These are phyloP conservation scores for Eristalinus sepulchralis DNA, from an alignment of 2,888 invertebrate genomes.

Conservation along the genomic window DNA sequence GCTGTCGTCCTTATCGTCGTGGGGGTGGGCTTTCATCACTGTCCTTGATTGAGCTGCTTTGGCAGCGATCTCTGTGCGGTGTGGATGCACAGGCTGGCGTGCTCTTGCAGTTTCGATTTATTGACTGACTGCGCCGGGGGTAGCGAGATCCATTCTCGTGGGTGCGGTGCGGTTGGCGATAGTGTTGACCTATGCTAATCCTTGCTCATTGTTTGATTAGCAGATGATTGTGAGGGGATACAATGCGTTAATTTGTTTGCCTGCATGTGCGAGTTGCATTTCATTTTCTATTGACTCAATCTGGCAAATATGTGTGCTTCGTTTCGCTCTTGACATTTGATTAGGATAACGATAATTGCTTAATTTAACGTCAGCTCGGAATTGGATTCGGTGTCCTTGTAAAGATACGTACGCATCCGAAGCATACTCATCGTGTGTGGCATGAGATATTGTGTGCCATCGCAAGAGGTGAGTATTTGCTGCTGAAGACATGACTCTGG, in stretches of 20 bases:
- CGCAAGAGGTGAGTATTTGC: neutral
- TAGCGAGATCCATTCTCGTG: neutral
- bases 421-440: neutral
- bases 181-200: slow-evolving; percentile 57
- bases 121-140: slow-evolving; percentile 19
- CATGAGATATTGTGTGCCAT: too few relatives aligned
- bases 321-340: slow-evolving; percentile 18
- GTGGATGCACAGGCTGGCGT: neutral
- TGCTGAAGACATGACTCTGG: neutral
- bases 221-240: slow-evolving; percentile 28
- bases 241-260: slow-evolving; percentile 31
- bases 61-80: neutral
- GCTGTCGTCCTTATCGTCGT: neutral
- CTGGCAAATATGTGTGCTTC: slow-evolving; percentile 6
- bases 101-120: slow-evolving; percentile 27
- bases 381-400: neutral
- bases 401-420: neutral
- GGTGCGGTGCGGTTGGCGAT: neutral
- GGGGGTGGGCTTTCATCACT: slow-evolving; percentile 1
- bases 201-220: slow-evolving; percentile 46
- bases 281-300: slow-evolving; percentile 29
- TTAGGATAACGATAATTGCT: slow-evolving; percentile 36
- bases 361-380: slow-evolving; percentile 8
- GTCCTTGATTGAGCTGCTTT: slow-evolving; percentile 35
- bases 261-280: slow-evolving; percentile 26